Conservation (phyloP, 1,140 invertebrate species). For the Trissolcus basalis region DNA sequence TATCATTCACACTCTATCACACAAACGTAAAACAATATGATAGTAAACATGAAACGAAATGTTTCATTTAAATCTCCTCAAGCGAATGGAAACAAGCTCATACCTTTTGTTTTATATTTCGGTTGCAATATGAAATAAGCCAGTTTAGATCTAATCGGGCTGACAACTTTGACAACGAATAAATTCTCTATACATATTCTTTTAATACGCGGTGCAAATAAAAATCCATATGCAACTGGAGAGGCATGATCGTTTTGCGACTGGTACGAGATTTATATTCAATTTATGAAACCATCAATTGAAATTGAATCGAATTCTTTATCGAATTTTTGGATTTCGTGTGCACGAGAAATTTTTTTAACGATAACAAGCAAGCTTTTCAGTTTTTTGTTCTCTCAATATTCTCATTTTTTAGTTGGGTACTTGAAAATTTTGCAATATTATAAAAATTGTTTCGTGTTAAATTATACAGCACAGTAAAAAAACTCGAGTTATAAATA, state of each 20-base stretch:
- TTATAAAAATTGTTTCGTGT: background rate
- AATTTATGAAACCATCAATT: slow-evolving; percentile 54
- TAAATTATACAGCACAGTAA: background rate
- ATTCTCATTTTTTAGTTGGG: too few relatives aligned
- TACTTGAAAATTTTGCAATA: too few relatives aligned
- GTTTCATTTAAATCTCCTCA: slow-evolving; percentile 45
- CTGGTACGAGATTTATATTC: slow-evolving; percentile 54
- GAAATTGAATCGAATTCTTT: slow-evolving; percentile 17
- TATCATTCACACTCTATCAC: slow-evolving; percentile 23
- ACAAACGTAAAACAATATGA: slow-evolving; percentile 15
- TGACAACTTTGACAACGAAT: slow-evolving; percentile 45
- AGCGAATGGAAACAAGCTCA: slow-evolving; percentile 34
- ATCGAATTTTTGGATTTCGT: too few relatives aligned
- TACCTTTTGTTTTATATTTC: slow-evolving; percentile 25
- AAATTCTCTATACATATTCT: slow-evolving; percentile 31
- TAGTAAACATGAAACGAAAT: slow-evolving; percentile 19
- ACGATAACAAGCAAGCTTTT: too few relatives aligned
- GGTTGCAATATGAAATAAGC: slow-evolving; percentile 33
- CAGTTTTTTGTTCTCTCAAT: too few relatives aligned
- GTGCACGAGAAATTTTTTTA: too few relatives aligned
- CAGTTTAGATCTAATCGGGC: slow-evolving; percentile 41
- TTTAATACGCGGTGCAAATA: slow-evolving; percentile 29
- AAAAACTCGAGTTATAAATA: too few relatives aligned
- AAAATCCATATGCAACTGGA: slow-evolving; percentile 34
- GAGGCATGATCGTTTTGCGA: slow-evolving; percentile 41